Base-by-base conservation (phyloP, 2,113 vertebrate genomes). In the Erinaceus europaeus region DNA sequence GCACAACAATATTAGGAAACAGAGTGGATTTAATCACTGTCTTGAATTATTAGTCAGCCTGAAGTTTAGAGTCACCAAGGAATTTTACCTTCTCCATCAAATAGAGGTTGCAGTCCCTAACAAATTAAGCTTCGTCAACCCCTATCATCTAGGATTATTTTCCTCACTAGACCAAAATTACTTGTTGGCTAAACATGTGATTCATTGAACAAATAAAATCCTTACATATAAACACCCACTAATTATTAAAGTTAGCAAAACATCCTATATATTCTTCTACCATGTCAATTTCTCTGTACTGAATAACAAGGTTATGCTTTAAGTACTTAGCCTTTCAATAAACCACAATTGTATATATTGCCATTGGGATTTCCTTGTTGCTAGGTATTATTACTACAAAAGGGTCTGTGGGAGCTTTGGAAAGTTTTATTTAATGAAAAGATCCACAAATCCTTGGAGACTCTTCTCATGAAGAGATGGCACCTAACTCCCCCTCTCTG, bases 81-180 rank as follows among this genome's bases (percentile, higher is more conserved):
- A 79, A 69, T 69, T 50, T 34, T 23, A 57, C 10, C 1, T 4
- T 25, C 38, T 55, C 77, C 12, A 65, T 57, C 5, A 48, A 55
- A 55, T 14, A 34, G 25, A 72, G 36, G 15, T 65, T 21, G 23
- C 8, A 14, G 46, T 67, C 8, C 32, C 9, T 53, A 52, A 3
- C 18, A n/a, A 72, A 17, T 0, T 6, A 14, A 69, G 2, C 9
- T 5, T 12, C 38, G 3, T 4, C 8, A 3, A 9, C 38, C 15
- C 34, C 8, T 25, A 50, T n/a, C 27, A 40, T 29, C 52, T 25
- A 46, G 62, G n/a, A n/a, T n/a, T n/a, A n/a, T n/a, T n/a, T n/a
- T n/a, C n/a, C n/a, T n/a, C n/a, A n/a, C n/a, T n/a, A n/a, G n/a
- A n/a, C n/a, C n/a, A n/a, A n/a, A n/a, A n/a, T n/a, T n/a, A n/a